These are phyloP conservation scores for Drosophila rhopaloa DNA, from an alignment of 1,140 invertebrate species.

Conservation along the genomic window DNA sequence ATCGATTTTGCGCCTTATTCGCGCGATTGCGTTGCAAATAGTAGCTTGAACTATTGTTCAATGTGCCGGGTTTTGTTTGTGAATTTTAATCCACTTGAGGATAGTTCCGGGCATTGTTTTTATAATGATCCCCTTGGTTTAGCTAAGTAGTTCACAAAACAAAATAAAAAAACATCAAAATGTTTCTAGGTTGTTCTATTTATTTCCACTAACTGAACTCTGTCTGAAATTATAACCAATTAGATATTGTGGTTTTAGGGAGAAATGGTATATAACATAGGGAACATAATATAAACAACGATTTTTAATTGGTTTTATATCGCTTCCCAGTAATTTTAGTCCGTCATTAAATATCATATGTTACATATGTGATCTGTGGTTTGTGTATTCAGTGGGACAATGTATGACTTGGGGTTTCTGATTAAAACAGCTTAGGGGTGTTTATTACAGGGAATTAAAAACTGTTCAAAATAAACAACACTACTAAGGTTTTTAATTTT, in stretches of 20 bases:
- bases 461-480: no score
- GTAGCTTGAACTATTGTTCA: constrained; percentile 46
- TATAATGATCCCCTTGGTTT: background rate
- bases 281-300: background rate
- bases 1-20: constrained; percentile 3
- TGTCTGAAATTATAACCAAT: constrained; percentile 14
- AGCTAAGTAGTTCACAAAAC: background rate
- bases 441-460: background rate
- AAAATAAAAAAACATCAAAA: constrained; percentile 4
- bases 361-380: constrained; percentile 1
- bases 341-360: background rate
- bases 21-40: background rate
- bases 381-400: background rate
- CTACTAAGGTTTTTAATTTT: no score
- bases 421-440: background rate
- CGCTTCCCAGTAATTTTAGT: constrained; percentile 6
- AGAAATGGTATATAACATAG: background rate
- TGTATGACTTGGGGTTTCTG: background rate
- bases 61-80: constrained; percentile 21
- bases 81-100: constrained; percentile 15
- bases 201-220: constrained; percentile 3
- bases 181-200: constrained; percentile 5
- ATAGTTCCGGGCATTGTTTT: constrained; percentile 19
- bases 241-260: background rate
- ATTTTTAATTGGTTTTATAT: constrained; percentile 8